These are phyloP conservation scores for Drosophila basisetae DNA, from an alignment of 2,888 invertebrate species.

Conservation along the genomic window DNA sequence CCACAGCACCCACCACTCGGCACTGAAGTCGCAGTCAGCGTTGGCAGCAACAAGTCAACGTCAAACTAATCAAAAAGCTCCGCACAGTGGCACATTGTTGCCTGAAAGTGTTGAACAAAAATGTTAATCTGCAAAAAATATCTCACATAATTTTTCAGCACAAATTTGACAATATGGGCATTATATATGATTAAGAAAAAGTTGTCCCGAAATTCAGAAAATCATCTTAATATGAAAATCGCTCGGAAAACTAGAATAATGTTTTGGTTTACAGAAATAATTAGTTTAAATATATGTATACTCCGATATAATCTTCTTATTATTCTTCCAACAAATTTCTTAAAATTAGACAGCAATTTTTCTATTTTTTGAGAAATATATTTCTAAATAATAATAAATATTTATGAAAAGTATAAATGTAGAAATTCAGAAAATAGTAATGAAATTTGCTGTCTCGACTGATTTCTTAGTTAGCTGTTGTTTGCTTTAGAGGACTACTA, in stretches of 20 bases:
- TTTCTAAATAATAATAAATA: not conserved
- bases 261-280: no score
- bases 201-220: accelerated
- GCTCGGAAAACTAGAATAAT: no score
- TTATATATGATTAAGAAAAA: not conserved
- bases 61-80: constrained; percentile 48
- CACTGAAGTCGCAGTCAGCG: constrained; percentile 43
- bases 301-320: not conserved
- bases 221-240: not conserved
- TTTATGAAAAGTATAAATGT: not conserved
- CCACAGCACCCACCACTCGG: constrained; percentile 70
- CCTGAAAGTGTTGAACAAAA: not conserved
- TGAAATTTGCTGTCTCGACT: not conserved
- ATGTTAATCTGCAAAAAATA: not conserved
- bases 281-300: no score
- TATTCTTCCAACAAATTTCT: not conserved
- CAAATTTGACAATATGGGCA: not conserved
- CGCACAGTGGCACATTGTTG: constrained; percentile 34
- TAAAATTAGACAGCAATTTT: no score
- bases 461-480: not conserved
- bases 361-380: not conserved
- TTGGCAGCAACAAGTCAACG: constrained; percentile 55
- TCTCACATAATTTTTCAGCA: accelerated
- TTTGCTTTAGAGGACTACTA: not conserved
- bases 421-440: not conserved